These are phyloP conservation scores for Perithous albicinctus DNA, from an alignment of 2,888 invertebrate genomes.

Conservation along the genomic window DNA sequence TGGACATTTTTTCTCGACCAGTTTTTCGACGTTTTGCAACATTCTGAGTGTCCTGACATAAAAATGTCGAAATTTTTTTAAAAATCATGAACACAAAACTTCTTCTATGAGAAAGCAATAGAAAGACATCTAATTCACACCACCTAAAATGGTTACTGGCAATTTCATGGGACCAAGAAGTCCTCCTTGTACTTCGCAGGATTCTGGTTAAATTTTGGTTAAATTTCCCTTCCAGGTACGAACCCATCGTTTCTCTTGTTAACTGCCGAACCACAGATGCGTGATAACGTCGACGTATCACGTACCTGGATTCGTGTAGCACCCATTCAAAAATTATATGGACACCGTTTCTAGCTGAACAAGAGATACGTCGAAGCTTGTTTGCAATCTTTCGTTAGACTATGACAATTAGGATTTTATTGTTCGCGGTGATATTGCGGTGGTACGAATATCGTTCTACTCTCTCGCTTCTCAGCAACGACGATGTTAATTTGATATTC, in stretches of 20 bases:
- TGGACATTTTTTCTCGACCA: too few relatives aligned
- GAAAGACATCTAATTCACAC: background rate
- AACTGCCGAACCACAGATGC: background rate
- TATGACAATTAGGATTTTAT: constrained; percentile 22
- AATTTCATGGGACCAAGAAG: background rate
- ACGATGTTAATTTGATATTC: constrained; percentile 57
- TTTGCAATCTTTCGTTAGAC: constrained; percentile 25
- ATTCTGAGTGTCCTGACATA: too few relatives aligned
- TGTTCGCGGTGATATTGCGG: background rate
- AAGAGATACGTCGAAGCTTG: background rate
- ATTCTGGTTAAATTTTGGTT: background rate
- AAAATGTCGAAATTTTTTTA: too few relatives aligned
- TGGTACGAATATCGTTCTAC: too few relatives aligned
- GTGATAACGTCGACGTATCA: background rate
- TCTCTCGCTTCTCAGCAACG: constrained; percentile 15
- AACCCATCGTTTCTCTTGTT: background rate
- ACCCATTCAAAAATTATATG: background rate
- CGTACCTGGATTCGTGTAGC: background rate
- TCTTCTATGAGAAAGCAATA: too few relatives aligned
- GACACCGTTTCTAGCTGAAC: background rate
- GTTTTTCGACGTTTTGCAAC: too few relatives aligned
- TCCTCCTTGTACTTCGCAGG: background rate
- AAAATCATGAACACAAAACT: too few relatives aligned
- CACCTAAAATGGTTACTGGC: constrained; percentile 10
- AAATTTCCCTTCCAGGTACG: background rate